These are phyloP conservation scores for Apostichopus parvimensis DNA, from an alignment of 35 echinoderm and acorn worm genomes.

Conservation along the genomic window DNA sequence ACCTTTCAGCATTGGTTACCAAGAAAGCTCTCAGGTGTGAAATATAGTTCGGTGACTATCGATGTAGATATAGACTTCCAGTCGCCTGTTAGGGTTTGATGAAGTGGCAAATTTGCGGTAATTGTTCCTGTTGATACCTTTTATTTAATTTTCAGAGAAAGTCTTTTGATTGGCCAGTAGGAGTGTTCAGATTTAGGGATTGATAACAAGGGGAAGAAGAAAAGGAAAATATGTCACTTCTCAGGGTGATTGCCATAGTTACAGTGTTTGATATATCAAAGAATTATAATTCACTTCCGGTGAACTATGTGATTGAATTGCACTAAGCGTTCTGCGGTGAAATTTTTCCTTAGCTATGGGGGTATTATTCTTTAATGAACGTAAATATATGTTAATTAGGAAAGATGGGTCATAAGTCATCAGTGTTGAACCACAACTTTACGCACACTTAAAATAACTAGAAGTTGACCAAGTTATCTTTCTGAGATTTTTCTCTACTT, in stretches of 20 bases:
- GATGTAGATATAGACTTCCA: neutral
- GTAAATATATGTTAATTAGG: no score
- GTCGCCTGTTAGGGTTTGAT: neutral
- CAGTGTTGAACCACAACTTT: no score
- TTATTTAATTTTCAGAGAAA: neutral
- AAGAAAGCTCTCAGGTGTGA: neutral
- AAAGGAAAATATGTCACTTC: neutral
- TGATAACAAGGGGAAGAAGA: neutral
- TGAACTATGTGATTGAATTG: neutral
- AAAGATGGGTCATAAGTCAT: no score
- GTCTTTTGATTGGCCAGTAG: neutral
- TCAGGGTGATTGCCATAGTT: neutral
- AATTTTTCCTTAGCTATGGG: no score
- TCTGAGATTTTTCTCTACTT: no score
- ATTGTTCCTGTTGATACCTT: neutral
- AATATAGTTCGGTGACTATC: neutral
- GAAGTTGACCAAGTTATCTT: no score
- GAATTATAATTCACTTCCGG: neutral
- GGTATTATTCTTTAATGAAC: no score
- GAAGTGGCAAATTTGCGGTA: neutral
- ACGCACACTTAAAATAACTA: no score
- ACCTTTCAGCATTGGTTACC: neutral
- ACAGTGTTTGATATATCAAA: neutral
- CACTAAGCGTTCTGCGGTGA: neutral
- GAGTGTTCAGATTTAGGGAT: neutral